Conservation (phyloP, 2,113 vertebrate species). For the Podarcis muralis region DNA sequence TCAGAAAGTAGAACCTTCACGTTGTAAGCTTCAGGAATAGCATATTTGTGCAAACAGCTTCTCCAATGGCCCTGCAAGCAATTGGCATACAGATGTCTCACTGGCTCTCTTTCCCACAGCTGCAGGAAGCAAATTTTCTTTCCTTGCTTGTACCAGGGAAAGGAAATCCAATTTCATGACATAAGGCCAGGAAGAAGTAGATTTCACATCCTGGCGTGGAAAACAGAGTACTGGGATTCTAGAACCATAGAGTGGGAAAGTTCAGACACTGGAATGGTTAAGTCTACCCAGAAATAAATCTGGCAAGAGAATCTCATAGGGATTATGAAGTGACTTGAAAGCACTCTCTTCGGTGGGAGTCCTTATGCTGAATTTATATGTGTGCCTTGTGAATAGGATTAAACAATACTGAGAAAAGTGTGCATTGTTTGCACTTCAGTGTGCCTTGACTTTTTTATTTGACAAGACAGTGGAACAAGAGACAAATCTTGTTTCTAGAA, state of each 20-base stretch:
- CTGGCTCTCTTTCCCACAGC: conserved; percentile 55
- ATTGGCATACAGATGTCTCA: conserved; percentile 24
- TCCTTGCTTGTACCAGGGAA: conserved; percentile 38
- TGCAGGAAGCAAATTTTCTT: conserved; percentile 57
- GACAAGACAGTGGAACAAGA: background rate
- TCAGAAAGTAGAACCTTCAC: background rate
- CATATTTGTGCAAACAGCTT: background rate
- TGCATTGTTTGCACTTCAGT: background rate
- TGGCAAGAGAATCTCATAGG: background rate
- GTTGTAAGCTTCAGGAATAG: background rate
- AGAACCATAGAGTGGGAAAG: background rate
- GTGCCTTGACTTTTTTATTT: background rate
- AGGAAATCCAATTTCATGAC: conserved; percentile 33
- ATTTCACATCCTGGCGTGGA: conserved; percentile 30
- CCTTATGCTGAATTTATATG: background rate
- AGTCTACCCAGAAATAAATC: background rate
- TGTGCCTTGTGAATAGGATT: background rate
- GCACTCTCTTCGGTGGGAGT: background rate
- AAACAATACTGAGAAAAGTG: background rate
- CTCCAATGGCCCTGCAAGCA: conserved; percentile 35
- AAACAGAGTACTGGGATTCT: conserved; percentile 18
- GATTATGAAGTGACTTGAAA: conserved; percentile 6
- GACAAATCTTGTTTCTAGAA: background rate
- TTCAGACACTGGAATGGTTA: conserved; percentile 21
- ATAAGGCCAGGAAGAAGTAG: conserved; percentile 32